Conservation (phyloP, 2,113 vertebrate species). For the Myotis lucifugus region DNA sequence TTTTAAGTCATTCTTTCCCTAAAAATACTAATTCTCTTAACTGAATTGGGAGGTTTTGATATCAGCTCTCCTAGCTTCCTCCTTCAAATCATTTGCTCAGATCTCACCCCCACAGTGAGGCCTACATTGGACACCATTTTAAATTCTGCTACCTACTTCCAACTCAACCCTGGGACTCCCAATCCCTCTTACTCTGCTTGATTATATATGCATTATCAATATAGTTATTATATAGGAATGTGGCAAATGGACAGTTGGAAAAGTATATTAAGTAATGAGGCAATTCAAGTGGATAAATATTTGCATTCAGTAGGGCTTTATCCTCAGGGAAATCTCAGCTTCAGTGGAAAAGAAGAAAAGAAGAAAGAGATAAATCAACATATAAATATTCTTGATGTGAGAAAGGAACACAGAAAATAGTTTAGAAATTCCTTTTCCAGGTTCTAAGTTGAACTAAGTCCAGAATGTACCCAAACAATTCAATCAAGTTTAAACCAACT, state of each 20-base stretch:
- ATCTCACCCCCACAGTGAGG: background rate
- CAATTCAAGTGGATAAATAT: slow-evolving; percentile 9
- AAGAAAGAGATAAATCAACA: background rate
- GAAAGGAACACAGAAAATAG: background rate
- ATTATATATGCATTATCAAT: background rate
- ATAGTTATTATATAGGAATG: background rate
- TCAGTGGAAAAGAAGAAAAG: slow-evolving; percentile 3
- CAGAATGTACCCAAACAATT: background rate
- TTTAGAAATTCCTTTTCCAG: background rate
- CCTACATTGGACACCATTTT: background rate
- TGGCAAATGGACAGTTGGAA: background rate
- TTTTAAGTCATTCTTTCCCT: background rate
- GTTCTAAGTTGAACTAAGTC: slow-evolving; percentile 22
- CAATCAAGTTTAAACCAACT: background rate
- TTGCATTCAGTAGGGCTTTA: background rate
- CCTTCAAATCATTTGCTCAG: background rate
- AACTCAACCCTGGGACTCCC: background rate
- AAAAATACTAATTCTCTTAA: slow-evolving; percentile 24
- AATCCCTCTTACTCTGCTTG: background rate
- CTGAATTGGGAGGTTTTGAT: background rate
- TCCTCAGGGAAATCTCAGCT: background rate
- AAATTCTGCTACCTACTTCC: background rate
- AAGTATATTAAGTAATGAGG: background rate
- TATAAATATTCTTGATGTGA: background rate
- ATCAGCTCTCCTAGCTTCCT: background rate